phyloP scores from a whole-genome alignment of 2,797 vertebrate genomes.

The Tamandua tetradactyla region DNA sequence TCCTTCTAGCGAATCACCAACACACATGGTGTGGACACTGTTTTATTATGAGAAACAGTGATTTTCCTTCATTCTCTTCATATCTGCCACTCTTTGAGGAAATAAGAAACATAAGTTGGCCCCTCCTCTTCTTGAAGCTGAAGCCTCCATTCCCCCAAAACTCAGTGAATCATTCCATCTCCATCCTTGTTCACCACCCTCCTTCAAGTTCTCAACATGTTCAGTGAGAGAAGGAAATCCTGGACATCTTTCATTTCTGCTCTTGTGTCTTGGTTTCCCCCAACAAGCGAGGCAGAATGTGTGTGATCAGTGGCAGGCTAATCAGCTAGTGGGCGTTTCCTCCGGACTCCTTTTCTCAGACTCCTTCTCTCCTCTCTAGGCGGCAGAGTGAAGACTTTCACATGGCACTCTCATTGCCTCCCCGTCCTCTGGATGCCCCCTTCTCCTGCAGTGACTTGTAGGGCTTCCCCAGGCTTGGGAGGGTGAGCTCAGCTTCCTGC shows the following conservation, averaged over 20 bases:
- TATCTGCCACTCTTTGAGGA: background rate
- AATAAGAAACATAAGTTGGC: background rate
- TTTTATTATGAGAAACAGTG: slow-evolving; percentile 44
- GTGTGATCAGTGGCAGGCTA: background rate
- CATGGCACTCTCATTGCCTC: slow-evolving; percentile 91
- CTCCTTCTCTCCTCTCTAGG: background rate
- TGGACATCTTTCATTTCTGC: slow-evolving; percentile 14
- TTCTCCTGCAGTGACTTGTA: slow-evolving; percentile 91
- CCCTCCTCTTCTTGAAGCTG: background rate
- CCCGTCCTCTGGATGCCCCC: slow-evolving; percentile 84
- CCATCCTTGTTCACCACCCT: background rate
- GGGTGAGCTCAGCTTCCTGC: slow-evolving; percentile 89
- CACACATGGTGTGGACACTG: background rate
- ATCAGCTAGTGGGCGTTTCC: background rate
- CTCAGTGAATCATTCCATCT: background rate
- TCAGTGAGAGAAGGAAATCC: slow-evolving; percentile 1
- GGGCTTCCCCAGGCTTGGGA: slow-evolving; percentile 91
- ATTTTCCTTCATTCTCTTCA: background rate
- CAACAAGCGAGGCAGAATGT: slow-evolving; percentile 9
- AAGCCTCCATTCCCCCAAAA: background rate
- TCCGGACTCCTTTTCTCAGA: background rate
- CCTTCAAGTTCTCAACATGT: background rate
- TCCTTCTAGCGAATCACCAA: background rate
- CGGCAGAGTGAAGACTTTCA: slow-evolving; percentile 61
- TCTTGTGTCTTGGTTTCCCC: slow-evolving; percentile 57